These are phyloP conservation scores for Cyprinella venusta DNA, from an alignment of 2,797 vertebrate genomes.

Conservation along the genomic window DNA sequence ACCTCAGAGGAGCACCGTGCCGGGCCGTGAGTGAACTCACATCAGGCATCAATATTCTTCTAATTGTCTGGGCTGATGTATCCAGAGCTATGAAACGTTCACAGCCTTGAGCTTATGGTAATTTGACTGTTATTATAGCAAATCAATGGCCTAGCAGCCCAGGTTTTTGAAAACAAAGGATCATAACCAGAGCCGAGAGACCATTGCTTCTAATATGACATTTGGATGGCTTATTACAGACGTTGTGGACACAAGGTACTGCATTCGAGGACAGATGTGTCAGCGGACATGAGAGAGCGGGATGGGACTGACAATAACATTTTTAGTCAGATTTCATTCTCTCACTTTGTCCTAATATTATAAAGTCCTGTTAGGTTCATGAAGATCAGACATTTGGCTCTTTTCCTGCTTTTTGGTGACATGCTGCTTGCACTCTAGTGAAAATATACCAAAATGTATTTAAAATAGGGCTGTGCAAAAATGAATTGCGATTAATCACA, in stretches of 20 bases:
- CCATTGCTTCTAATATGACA: constrained; percentile 31
- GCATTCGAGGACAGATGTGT: constrained; percentile 31
- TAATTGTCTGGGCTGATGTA: constrained; percentile 29
- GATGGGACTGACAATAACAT: neutral
- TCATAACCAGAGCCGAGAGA: constrained; percentile 33
- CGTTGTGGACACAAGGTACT: neutral
- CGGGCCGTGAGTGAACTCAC: neutral
- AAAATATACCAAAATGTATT: too few species aligned
- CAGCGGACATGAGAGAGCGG: neutral
- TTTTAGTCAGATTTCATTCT: neutral
- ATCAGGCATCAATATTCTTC: constrained; percentile 22
- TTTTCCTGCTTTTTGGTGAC: neutral
- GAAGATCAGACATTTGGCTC: neutral
- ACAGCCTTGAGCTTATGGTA: constrained; percentile 19
- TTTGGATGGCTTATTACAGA: constrained; percentile 36
- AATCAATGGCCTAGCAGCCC: constrained; percentile 37
- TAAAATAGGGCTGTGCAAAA: too few species aligned
- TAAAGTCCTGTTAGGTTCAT: neutral
- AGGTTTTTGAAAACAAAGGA: constrained; percentile 25
- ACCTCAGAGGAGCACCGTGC: neutral
- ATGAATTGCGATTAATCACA: too few species aligned
- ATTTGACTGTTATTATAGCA: constrained; percentile 43
- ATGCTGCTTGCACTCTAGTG: neutral
- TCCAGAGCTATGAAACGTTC: constrained; percentile 18
- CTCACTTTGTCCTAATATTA: constrained; percentile 8